These are phyloP conservation scores for Grallaria varia DNA, from an alignment of 2,113 vertebrate genomes.

Conservation along the genomic window DNA sequence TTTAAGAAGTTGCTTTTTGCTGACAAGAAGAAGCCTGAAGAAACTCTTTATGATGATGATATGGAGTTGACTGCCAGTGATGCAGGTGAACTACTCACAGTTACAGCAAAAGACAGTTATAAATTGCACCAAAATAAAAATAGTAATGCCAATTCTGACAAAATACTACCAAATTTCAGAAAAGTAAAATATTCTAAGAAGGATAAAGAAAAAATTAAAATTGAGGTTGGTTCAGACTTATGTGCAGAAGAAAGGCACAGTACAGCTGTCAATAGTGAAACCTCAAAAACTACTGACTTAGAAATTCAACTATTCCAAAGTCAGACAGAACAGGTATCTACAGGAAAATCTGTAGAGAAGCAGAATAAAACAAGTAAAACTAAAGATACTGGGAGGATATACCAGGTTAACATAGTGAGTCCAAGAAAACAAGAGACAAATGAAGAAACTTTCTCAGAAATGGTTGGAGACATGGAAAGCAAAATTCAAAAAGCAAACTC, in stretches of 20 bases:
- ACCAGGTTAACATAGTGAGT: neutral
- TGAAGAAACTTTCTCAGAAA: conserved; percentile 26
- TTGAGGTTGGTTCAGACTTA: neutral
- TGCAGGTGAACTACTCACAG: conserved; percentile 59
- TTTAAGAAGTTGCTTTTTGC: neutral
- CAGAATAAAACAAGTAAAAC: neutral
- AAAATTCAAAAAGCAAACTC: neutral
- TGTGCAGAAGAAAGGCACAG: neutral
- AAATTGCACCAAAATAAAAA: conserved; percentile 11
- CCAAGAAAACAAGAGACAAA: conserved; percentile 1
- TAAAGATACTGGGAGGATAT: neutral
- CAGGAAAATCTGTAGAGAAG: neutral
- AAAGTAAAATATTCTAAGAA: conserved; percentile 68
- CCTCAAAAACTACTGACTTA: neutral
- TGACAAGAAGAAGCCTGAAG: conserved; percentile 50
- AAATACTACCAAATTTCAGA: conserved; percentile 55
- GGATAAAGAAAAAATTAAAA: conserved; percentile 48
- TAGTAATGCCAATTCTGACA: conserved; percentile 1
- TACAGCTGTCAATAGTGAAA: neutral
- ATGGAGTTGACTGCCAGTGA: conserved; percentile 77
- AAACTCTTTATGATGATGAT: conserved; percentile 73
- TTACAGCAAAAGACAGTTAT: conserved; percentile 56
- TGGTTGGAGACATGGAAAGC: neutral
- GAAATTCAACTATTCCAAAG: neutral
- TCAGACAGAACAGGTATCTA: neutral